phyloP scores from a whole-genome alignment of 1,140 invertebrate species.

The Platorchestia sp. region DNA sequence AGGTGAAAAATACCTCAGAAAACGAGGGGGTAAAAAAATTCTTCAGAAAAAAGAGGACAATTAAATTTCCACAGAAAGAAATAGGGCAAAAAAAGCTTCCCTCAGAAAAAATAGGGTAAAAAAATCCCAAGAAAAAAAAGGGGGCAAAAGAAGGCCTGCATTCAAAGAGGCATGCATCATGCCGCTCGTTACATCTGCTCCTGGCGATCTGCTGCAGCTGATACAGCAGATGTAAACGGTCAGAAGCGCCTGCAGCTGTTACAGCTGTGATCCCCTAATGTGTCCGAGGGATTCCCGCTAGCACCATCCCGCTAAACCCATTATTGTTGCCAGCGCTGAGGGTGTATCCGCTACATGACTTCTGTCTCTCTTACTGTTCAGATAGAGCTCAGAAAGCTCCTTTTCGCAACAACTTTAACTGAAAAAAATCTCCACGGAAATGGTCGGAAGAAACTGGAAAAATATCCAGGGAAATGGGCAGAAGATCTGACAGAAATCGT shows the following conservation, averaged over 20 bases:
- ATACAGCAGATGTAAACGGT: conserved; percentile 16
- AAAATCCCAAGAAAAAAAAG: too few relatives aligned
- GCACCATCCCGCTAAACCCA: conserved; percentile 33
- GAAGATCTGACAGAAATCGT: neutral
- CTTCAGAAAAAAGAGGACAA: too few relatives aligned
- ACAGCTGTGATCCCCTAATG: conserved; percentile 24
- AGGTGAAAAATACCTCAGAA: too few relatives aligned
- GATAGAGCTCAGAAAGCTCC: neutral
- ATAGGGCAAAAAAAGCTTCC: too few relatives aligned
- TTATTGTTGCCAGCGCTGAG: conserved; percentile 28
- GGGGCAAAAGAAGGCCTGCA: neutral
- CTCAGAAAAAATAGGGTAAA: too few relatives aligned
- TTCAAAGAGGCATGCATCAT: neutral
- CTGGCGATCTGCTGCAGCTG: conserved; percentile 20
- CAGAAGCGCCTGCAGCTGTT: neutral
- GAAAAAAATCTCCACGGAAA: neutral
- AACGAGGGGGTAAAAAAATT: too few relatives aligned
- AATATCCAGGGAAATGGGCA: neutral
- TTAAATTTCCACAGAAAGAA: too few relatives aligned
- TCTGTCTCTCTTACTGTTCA: neutral
- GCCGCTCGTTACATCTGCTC: neutral
- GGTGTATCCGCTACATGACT: conserved; percentile 7
- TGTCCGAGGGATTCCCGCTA: conserved; percentile 29
- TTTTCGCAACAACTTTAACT: neutral
- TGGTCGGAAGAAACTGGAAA: neutral